Evolutionary conservation across 2,888 invertebrate species (phyloP).

Genomic region (Papilio protenor): DNA sequence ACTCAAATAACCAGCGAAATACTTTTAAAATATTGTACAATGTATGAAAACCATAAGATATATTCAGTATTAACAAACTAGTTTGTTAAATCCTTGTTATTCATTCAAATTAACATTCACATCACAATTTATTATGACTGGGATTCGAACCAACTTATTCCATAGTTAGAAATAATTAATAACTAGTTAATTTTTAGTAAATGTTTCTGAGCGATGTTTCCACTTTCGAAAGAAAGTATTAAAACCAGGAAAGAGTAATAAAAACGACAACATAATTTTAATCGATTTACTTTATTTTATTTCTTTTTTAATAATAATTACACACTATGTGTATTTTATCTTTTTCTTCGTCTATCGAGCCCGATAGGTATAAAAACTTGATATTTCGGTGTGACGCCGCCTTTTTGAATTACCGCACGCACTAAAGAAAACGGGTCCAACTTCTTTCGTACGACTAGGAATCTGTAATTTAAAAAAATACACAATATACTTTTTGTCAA

Average conservation of each 20-base stretch:
- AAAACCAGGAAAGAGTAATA: neutral
- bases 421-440: constrained; percentile 70
- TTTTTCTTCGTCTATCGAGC: constrained; percentile 43
- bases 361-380: constrained; percentile 68
- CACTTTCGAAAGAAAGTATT: neutral
- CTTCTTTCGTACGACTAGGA: constrained; percentile 75
- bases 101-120: neutral
- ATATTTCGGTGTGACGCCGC: constrained; percentile 72
- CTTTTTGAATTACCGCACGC: constrained; percentile 67
- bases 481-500: neutral
- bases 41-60: neutral
- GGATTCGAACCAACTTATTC: neutral
- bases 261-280: neutral
- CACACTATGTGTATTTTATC: constrained; percentile 19
- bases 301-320: constrained; percentile 1
- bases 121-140: neutral
- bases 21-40: neutral
- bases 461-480: constrained; percentile 59
- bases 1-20: neutral
- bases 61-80: too few species aligned
- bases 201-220: neutral
- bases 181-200: neutral
- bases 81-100: neutral
- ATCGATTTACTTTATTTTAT: constrained; percentile 24
- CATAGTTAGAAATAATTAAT: neutral